A percentile compares a stretch with the other conserved stretches of the same genome.
These are phyloP conservation scores for Steinernema feltiae DNA, from an alignment of 1,140 invertebrate species.

Conservation along the genomic window DNA sequence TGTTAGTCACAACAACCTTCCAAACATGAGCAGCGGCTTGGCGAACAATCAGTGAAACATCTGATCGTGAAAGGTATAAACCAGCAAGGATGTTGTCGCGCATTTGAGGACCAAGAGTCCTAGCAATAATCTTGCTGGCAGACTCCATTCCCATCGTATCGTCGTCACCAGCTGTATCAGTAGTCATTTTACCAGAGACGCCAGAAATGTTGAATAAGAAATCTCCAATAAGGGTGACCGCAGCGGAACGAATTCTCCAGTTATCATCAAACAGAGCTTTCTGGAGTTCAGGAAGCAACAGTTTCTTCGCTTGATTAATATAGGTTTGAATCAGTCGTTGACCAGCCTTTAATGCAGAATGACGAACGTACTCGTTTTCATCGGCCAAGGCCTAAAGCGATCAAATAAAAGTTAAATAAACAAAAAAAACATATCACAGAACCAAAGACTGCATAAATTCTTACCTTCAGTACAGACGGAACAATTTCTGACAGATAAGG, in stretches of 20 bases:
- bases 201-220: conserved; percentile 86
- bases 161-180: conserved; percentile 92
- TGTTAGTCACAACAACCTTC: conserved; percentile 58
- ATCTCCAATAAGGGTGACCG: conserved; percentile 91
- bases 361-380: conserved; percentile 96
- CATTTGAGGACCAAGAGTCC: conserved; percentile 76
- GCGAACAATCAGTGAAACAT: conserved; percentile 89
- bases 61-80: conserved; percentile 92
- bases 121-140: conserved; percentile 77
- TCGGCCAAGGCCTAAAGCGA: conserved; percentile 81
- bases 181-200: conserved; percentile 96
- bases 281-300: conserved; percentile 74
- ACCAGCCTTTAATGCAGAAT: conserved; percentile 89
- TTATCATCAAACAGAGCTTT: conserved; percentile 89
- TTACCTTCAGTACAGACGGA: conserved; percentile 88
- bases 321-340: conserved; percentile 93
- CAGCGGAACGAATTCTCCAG: conserved; percentile 93
- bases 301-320: conserved; percentile 85
- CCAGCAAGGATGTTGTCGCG: conserved; percentile 87
- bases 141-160: conserved; percentile 98
- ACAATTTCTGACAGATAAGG: conserved; percentile 95
- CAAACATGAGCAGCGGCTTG: conserved; percentile 69
- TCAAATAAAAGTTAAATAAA: too few species aligned
- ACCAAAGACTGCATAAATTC: conserved; percentile 28
- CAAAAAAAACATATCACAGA: conserved; percentile 14